Percentiles rank a stretch among this genome's conserved stretches.
Evolutionary conservation across 2,113 vertebrate species (phyloP).

Genomic region (Sminthopsis crassicaudata): DNA sequence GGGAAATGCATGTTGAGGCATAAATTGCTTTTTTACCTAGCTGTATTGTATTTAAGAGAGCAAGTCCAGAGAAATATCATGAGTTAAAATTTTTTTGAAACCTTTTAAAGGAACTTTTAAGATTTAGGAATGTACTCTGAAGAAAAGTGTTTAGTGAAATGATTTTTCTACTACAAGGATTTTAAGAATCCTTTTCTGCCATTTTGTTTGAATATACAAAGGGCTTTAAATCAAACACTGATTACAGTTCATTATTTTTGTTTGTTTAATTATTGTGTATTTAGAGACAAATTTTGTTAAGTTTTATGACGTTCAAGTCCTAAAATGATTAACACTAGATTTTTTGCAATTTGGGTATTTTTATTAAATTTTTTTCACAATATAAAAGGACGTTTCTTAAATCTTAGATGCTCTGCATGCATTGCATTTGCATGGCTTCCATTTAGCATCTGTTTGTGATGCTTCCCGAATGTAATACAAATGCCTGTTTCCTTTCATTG

Average conservation of each 20-base stretch:
- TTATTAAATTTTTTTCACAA: slow-evolving; percentile 65
- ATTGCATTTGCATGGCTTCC: slow-evolving; percentile 58
- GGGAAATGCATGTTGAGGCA: slow-evolving; percentile 74
- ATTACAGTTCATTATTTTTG: slow-evolving; percentile 43
- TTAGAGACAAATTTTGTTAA: slow-evolving; percentile 42
- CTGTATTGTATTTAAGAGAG: slow-evolving; percentile 54
- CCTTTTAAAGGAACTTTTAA: slow-evolving; percentile 20
- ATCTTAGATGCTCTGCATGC: slow-evolving; percentile 29
- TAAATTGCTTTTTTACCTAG: slow-evolving; percentile 55
- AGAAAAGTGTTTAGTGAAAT: slow-evolving; percentile 17
- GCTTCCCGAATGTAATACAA: slow-evolving; percentile 6
- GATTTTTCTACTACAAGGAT: slow-evolving; percentile 33
- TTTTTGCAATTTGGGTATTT: slow-evolving; percentile 36
- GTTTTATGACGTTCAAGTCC: not conserved
- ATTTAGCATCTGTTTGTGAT: slow-evolving; percentile 39
- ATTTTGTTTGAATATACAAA: slow-evolving; percentile 18
- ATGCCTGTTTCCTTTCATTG: slow-evolving; percentile 43
- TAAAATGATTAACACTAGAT: slow-evolving; percentile 43
- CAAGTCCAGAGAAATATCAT: slow-evolving; percentile 33
- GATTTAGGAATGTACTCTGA: slow-evolving; percentile 32
- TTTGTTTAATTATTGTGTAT: not conserved
- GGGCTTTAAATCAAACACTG: not conserved
- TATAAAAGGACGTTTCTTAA: not conserved
- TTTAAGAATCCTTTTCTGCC: slow-evolving; percentile 45
- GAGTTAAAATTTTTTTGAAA: slow-evolving; percentile 32